Conservation (phyloP, 1,140 invertebrate species). For the Adelges cooleyi region DNA sequence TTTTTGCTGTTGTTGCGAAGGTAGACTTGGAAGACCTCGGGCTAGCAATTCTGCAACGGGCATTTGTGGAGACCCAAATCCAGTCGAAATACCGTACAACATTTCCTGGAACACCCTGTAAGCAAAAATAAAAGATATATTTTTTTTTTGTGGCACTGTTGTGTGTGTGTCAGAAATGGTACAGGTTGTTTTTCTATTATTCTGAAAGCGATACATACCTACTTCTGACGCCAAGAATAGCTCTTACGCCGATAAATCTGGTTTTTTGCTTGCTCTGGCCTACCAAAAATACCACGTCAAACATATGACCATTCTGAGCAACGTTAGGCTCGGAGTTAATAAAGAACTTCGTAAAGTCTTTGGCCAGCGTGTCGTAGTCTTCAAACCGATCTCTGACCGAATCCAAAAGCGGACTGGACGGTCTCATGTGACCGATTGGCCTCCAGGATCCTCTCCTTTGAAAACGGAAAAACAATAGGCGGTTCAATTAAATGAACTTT, state of each 20-base stretch:
- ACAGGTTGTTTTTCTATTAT: not conserved
- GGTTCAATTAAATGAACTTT: too few relatives aligned
- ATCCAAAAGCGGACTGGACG: slow-evolving; percentile 80
- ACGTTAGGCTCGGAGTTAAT: slow-evolving; percentile 63
- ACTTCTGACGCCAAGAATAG: slow-evolving; percentile 80
- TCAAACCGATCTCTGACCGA: slow-evolving; percentile 85
- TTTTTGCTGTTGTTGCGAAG: slow-evolving; percentile 70
- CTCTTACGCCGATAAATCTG: slow-evolving; percentile 64
- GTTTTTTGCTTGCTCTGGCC: slow-evolving; percentile 82
- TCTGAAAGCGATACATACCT: slow-evolving; percentile 52
- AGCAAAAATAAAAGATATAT: not conserved
- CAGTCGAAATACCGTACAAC: slow-evolving; percentile 86
- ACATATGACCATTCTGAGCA: slow-evolving; percentile 61
- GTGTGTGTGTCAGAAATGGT: not conserved
- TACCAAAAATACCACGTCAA: slow-evolving; percentile 83
- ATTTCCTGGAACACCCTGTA: slow-evolving; percentile 76
- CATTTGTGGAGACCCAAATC: slow-evolving; percentile 84
- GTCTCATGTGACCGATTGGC: slow-evolving; percentile 87
- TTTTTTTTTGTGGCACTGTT: not conserved
- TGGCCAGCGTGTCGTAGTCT: slow-evolving; percentile 84
- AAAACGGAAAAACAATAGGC: too few relatives aligned
- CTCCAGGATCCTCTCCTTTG: slow-evolving; percentile 72
- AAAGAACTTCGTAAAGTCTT: slow-evolving; percentile 82
- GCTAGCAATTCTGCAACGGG: slow-evolving; percentile 77
- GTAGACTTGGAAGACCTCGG: slow-evolving; percentile 66